A percentile compares a stretch with the other conserved stretches of the same genome.
phyloP scores from a whole-genome alignment of 2,888 invertebrate species.

The Plemyria rubiginata region DNA sequence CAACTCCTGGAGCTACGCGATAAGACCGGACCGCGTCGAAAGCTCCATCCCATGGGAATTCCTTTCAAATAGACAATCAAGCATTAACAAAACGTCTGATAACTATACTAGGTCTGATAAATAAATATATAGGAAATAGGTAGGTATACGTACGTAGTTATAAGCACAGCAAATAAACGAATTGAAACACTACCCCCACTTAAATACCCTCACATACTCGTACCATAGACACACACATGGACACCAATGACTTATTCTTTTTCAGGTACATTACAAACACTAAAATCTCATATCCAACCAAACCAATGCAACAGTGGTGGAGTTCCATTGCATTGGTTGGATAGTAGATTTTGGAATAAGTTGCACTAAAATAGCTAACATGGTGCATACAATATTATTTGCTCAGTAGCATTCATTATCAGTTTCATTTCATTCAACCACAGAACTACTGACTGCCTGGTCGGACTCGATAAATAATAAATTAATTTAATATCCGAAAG shows the following conservation, averaged over 20 bases:
- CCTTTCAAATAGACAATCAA: neutral
- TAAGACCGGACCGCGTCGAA: conserved; percentile 21
- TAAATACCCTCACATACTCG: too few species aligned
- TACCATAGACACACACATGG: too few species aligned
- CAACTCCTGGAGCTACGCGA: conserved; percentile 32
- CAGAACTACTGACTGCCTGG: conserved; percentile 51
- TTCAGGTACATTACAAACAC: too few species aligned
- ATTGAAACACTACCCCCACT: too few species aligned
- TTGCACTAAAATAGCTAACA: too few species aligned
- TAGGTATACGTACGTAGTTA: too few species aligned
- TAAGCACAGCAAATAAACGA: conserved; percentile 1
- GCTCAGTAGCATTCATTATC: conserved; percentile 43
- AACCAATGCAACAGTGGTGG: too few species aligned
- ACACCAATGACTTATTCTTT: too few species aligned
- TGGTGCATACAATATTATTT: neutral
- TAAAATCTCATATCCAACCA: too few species aligned
- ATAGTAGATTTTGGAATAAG: too few species aligned
- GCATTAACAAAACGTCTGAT: conserved; percentile 4
- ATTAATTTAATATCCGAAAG: conserved; percentile 46
- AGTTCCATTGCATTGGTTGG: too few species aligned
- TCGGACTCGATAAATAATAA: conserved; percentile 59
- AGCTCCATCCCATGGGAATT: neutral
- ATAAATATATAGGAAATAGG: too few species aligned
- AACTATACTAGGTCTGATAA: neutral
- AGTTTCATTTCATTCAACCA: conserved; percentile 50